Evolutionary conservation across 2,888 invertebrate genomes (phyloP).

Genomic region (Ichneumon xanthorius): DNA sequence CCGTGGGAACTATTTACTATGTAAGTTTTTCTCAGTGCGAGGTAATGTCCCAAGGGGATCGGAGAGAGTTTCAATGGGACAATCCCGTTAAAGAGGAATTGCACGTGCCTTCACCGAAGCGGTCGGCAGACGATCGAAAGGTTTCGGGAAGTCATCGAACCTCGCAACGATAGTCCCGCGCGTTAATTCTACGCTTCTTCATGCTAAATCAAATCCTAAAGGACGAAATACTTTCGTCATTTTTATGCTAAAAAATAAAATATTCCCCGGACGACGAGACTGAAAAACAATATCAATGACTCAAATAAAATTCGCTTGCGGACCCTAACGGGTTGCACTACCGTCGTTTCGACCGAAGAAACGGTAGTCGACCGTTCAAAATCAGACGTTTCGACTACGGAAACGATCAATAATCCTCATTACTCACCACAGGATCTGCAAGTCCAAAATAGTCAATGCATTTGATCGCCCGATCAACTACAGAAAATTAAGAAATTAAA

Average conservation of each 20-base stretch:
- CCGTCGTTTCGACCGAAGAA: too few relatives aligned
- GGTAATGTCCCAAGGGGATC: background rate
- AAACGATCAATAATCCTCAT: too few relatives aligned
- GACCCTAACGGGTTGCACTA: too few relatives aligned
- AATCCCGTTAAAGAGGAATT: constrained; percentile 32
- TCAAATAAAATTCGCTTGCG: too few relatives aligned
- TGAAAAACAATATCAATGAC: too few relatives aligned
- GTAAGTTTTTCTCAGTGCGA: too few relatives aligned
- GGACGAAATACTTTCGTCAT: background rate
- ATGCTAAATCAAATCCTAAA: background rate
- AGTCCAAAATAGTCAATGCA: too few relatives aligned
- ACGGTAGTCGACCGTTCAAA: too few relatives aligned
- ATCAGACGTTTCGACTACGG: too few relatives aligned
- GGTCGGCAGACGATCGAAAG: constrained; percentile 21
- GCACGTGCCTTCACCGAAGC: constrained; percentile 8
- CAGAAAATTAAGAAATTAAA: background rate
- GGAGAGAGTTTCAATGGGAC: constrained; percentile 8
- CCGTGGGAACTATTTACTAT: too few relatives aligned
- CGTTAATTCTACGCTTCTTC: background rate
- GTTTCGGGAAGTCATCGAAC: background rate
- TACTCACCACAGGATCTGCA: too few relatives aligned
- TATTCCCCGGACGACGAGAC: background rate
- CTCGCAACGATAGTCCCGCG: background rate
- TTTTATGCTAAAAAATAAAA: background rate
- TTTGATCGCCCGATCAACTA: too few relatives aligned